phyloP scores from a whole-genome alignment of 2,113 vertebrate species.

The Labrus mixtus region DNA sequence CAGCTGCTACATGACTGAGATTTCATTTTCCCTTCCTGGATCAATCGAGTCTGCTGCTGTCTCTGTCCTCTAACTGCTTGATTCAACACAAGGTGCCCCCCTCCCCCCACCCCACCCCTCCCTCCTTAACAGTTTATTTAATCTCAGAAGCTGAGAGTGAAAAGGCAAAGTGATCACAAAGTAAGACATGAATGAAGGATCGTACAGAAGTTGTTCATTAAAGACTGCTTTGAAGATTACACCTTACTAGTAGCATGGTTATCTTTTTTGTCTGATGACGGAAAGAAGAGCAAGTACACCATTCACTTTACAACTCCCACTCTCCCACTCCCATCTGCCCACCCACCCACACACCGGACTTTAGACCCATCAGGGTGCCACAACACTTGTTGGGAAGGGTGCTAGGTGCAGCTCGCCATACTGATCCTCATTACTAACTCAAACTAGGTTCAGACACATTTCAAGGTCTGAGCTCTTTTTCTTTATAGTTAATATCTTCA shows the following conservation, averaged over 20 bases:
- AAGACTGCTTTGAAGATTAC: too few species aligned
- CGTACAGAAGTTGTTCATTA: too few species aligned
- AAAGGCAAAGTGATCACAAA: not conserved
- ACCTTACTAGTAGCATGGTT: too few species aligned
- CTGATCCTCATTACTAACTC: not conserved
- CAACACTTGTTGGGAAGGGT: not conserved
- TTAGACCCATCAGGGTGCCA: slow-evolving; percentile 28
- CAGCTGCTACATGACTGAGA: slow-evolving; percentile 18
- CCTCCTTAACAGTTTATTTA: not conserved
- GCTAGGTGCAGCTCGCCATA: not conserved
- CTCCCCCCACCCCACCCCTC: too few species aligned
- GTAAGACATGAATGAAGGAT: too few species aligned
- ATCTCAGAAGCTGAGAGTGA: not conserved
- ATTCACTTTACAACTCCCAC: slow-evolving; percentile 15
- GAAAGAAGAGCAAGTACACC: not conserved
- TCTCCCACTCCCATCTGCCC: slow-evolving; percentile 23
- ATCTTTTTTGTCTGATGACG: not conserved
- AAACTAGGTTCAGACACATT: not conserved
- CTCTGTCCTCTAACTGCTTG: not conserved
- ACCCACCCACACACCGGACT: slow-evolving; percentile 22
- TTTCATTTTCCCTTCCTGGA: slow-evolving; percentile 19
- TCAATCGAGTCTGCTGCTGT: not conserved
- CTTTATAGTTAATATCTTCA: too few species aligned
- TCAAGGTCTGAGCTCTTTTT: not conserved
- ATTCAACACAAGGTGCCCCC: too few species aligned